Evolutionary conservation across 2,797 vertebrate species (phyloP), one percentile per base, ranked within the genome.

Genomic region (Oreortyx pictus): DNA sequence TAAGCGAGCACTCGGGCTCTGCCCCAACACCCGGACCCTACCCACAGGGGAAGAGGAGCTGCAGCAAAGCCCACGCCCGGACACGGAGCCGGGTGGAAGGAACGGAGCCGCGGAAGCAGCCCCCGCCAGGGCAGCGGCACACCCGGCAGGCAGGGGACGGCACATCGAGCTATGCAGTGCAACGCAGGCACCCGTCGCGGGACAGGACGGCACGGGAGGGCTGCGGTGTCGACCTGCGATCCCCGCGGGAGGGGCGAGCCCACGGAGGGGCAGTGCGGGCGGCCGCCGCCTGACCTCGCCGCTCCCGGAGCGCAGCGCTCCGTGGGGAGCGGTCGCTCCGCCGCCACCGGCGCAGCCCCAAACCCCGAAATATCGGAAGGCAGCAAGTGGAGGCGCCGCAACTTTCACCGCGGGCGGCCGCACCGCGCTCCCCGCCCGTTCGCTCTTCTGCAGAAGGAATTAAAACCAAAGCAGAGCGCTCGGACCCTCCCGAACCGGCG

Each of bases 331-430:
- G 37, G 52, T 46, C 60, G 14, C 60, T 43, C 8, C 33, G 33
- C 46, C 60, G 7, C 65, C 47, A 6, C 33, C 33, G 27, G 29
- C 24, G 46, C 46, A 35, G 52, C 17, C 24, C 47, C 14, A 11
- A 6, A 56, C 49, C 11, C 29, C 35, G 19, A 31, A 29, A 3
- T 12, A 43, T 7, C 17, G 4, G 7, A 33, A 37, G 59, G 54
- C 46, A 20, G 66, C 20, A 29, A 31, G 37, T 64, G 6, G 27
- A 4, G 25, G 23, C 18, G 44, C 46, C 54, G 7, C 60, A 95
- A 94, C 94, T 94, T 95, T 85, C 22, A 29, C 66, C 14, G 81
- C 23, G 31, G 70, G 70, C 50, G 27, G 50, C 61, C 5, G 29
- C 35, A 23, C 59, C 5, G 54, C 14, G 5, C 59, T 50, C 57